These are phyloP conservation scores for Pygocentrus nattereri DNA, from an alignment of 2,797 vertebrate genomes.

Conservation along the genomic window DNA sequence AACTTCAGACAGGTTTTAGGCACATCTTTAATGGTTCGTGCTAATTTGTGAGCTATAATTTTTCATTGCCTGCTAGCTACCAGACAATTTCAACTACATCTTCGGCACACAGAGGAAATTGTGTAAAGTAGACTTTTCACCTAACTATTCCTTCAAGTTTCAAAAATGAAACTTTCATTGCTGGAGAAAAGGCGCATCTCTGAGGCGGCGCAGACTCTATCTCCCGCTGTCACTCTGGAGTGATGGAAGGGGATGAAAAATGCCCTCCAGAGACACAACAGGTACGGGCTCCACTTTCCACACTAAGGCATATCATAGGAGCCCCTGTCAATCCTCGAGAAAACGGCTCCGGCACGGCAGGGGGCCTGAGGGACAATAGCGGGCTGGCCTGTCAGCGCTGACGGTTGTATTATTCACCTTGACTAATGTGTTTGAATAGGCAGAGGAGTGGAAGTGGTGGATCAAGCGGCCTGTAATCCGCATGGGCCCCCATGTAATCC, in stretches of 20 bases:
- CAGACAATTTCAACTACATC: no score
- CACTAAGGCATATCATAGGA: conserved; percentile 69
- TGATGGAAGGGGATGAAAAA: conserved; percentile 79
- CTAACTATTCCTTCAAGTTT: neutral
- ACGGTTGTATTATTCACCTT: conserved; percentile 77
- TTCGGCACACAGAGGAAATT: no score
- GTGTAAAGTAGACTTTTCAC: neutral
- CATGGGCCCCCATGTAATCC: conserved; percentile 47
- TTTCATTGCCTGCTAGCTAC: no score
- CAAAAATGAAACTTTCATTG: conserved; percentile 21
- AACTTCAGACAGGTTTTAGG: no score
- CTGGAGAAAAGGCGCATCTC: conserved; percentile 24
- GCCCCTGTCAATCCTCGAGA: conserved; percentile 76
- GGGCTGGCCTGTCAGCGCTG: conserved; percentile 68
- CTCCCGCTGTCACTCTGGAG: conserved; percentile 77
- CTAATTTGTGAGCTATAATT: no score
- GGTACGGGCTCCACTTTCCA: conserved; percentile 66
- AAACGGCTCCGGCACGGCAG: conserved; percentile 69
- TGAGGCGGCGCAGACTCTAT: conserved; percentile 65
- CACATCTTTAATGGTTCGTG: no score
- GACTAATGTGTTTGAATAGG: conserved; percentile 67
- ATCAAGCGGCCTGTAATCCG: conserved; percentile 63
- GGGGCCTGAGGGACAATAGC: conserved; percentile 53
- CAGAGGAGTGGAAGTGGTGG: conserved; percentile 60
- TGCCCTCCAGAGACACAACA: conserved; percentile 68